A percentile compares a stretch with the other conserved stretches of the same genome.
Conservation (phyloP, 92 coral and sea anemone species). For the Micromussa lordhowensis region DNA sequence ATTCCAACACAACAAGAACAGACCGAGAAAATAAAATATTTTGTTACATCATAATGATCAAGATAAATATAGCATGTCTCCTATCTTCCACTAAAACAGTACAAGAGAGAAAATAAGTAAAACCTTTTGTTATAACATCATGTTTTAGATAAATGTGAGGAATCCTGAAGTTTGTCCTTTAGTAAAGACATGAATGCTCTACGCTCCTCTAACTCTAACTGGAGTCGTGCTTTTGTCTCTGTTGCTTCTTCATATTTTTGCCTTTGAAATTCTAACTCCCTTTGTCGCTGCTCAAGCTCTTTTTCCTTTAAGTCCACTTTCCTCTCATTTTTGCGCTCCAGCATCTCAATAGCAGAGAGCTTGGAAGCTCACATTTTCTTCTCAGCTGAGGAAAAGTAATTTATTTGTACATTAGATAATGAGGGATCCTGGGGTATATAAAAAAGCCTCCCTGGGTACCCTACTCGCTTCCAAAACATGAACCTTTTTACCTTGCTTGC, state of each 20-base stretch:
- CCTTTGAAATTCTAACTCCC: constrained; percentile 59
- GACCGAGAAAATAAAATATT: constrained; percentile 46
- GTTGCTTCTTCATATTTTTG: constrained; percentile 59
- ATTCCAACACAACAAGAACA: constrained; percentile 56
- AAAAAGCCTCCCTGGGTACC: constrained; percentile 25
- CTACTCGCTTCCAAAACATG: constrained; percentile 28
- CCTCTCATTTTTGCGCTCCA: constrained; percentile 42
- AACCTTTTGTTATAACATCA: constrained; percentile 46
- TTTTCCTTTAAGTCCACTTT: constrained; percentile 52
- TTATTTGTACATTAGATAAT: constrained; percentile 40
- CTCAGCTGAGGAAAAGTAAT: constrained; percentile 51
- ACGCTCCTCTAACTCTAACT: constrained; percentile 70
- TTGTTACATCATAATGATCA: constrained; percentile 48
- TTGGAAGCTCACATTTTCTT: constrained; percentile 48
- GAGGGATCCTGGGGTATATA: constrained; percentile 18
- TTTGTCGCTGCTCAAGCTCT: constrained; percentile 50
- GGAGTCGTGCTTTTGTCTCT: constrained; percentile 50
- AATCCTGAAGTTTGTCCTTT: constrained; percentile 39
- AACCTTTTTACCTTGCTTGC: constrained; percentile 41
- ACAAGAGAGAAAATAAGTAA: constrained; percentile 34
- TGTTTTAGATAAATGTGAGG: constrained; percentile 47
- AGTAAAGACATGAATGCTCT: constrained; percentile 58
- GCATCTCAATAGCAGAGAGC: constrained; percentile 60
- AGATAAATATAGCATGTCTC: constrained; percentile 55
- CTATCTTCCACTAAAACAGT: constrained; percentile 49